These are phyloP conservation scores for Triplophysa siluroides DNA, from an alignment of 2,113 vertebrate genomes.

Conservation along the genomic window DNA sequence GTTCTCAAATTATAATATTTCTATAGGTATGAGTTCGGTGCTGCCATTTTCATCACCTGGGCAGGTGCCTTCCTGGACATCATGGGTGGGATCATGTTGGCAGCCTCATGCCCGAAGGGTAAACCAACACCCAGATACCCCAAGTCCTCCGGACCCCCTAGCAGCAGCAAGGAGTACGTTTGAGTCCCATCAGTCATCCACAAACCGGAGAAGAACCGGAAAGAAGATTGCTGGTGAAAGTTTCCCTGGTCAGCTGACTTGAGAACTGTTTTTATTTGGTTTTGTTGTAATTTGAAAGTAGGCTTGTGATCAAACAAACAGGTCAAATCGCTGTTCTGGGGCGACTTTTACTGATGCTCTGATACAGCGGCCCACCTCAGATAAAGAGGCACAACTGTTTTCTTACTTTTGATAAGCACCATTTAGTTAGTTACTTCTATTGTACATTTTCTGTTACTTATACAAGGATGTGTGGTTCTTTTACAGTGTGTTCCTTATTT, in stretches of 20 bases:
- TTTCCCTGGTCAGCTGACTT: conserved; percentile 33
- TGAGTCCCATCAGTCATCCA: conserved; percentile 57
- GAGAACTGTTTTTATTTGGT: background rate
- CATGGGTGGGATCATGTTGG: conserved; percentile 80
- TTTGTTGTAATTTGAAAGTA: background rate
- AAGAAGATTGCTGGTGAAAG: background rate
- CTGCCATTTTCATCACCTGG: conserved; percentile 88
- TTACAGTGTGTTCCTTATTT: conserved; percentile 20
- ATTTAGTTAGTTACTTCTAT: background rate
- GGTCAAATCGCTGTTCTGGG: background rate
- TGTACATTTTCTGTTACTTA: conserved; percentile 1
- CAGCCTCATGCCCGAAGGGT: conserved; percentile 76
- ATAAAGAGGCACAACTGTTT: conserved; percentile 6
- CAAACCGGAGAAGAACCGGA: background rate
- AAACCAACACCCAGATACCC: conserved; percentile 72
- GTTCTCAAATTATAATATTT: background rate
- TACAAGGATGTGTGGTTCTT: background rate
- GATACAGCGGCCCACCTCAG: conserved; percentile 8
- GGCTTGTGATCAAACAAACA: background rate
- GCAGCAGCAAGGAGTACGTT: conserved; percentile 80
- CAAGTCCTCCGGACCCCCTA: conserved; percentile 68
- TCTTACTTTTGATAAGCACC: conserved; percentile 4
- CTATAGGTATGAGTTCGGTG: conserved; percentile 85
- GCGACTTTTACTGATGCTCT: background rate
- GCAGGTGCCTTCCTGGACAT: conserved; percentile 78